Conservation (phyloP, 2,888 invertebrate species). For the Scaptomyza tumidula region DNA sequence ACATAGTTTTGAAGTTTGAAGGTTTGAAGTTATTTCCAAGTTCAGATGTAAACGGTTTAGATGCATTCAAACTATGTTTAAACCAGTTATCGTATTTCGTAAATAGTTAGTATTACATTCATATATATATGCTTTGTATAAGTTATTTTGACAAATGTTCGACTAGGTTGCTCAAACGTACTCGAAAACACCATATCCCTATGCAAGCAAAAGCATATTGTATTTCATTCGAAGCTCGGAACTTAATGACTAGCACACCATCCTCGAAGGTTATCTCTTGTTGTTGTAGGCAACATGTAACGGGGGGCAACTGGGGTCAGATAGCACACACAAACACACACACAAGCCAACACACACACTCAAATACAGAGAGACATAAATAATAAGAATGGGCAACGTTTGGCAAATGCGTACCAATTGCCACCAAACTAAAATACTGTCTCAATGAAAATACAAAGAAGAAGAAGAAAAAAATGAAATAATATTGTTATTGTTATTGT, state of each 20-base stretch:
- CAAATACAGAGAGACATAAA: constrained; percentile 3
- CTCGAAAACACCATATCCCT: background rate
- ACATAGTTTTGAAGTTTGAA: too few species aligned
- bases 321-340: background rate
- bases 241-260: background rate
- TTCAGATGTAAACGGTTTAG: too few species aligned
- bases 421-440: constrained; percentile 73
- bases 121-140: too few species aligned
- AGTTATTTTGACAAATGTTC: too few species aligned
- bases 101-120: too few species aligned
- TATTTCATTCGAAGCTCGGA: background rate
- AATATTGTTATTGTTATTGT: constrained; percentile 10
- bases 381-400: constrained; percentile 30
- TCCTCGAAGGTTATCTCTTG: constrained; percentile 2
- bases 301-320: constrained; percentile 9
- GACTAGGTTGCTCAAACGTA: background rate
- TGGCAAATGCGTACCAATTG: constrained; percentile 60
- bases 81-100: too few species aligned
- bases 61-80: too few species aligned
- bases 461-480: background rate
- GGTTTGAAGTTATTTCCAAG: too few species aligned
- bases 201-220: background rate
- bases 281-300: background rate
- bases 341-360: background rate
- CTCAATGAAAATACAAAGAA: constrained; percentile 57